Evolutionary conservation across 37 sponge, comb jelly and placozoan species (phyloP), one percentile per base, ranked within the genome.

Genomic region (Beroe forskalii): DNA sequence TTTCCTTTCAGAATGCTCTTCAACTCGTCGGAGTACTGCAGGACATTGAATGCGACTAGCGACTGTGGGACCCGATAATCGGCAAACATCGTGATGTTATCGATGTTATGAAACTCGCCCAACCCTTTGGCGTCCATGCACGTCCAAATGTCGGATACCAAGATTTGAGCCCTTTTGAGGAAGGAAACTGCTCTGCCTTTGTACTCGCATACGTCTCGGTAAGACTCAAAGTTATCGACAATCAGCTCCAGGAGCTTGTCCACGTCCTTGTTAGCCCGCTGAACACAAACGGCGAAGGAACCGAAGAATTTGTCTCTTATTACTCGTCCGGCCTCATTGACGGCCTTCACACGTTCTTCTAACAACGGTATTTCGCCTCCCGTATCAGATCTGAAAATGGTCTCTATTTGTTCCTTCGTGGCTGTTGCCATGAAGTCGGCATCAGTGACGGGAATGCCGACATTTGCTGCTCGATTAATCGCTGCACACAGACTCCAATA

Each of bases 101-200:
- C 62, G 28, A 97, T 95, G 60, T 95, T 94, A 40, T 91, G 31
- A 38, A 97, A 94, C 55, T 93, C 92, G 35, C 97, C 97, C 62
- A 90, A 91, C 38, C 95, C 92, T n/a, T 62, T 72, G 9, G 94
- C 95, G 40, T 90, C 92, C 43, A 97, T 92, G 38, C 93, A 40
- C 41, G 83, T 61, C 94, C 94, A 93, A 37, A 97, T 67, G 91
- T 95, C 94, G 27, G 95, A 92, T 0, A 93, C 92, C 69, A 97
- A 93, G 37, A 97, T 94, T 76, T 97, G 97, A 41, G 97, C 95
- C 62, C 97, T 75, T 89, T 97, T 97, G 8, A 93, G 90, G 40
- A 95, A 93, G 23, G 90, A 90, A 9, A 95, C 95, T 91, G 67
- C 36, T 31, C 62, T 66, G 27, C 93, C 95, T 35, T 92, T 91